Base-by-base conservation (phyloP, 2,113 vertebrate genomes). In the Cygnus buccinator region DNA sequence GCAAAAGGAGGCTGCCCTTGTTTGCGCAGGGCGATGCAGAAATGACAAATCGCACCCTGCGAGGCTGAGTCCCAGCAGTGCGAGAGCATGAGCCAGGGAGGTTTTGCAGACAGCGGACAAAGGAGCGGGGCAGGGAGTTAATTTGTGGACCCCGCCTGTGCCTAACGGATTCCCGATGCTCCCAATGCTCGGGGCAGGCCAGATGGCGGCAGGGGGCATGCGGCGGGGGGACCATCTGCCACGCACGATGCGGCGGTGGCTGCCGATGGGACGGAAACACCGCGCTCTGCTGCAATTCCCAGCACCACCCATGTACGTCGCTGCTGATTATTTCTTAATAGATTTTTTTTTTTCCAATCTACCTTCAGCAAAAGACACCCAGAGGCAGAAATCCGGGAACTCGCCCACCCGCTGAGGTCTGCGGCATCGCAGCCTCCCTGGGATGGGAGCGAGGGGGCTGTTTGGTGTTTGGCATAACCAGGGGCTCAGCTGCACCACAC, bases 21-120 rank as follows among this genome's bases (percentile, higher is more conserved):
- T 18, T 54, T 13, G n/a, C n/a, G 13, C 0, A 0, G 22, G 9
- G 11, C 9, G 37, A 29, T 13, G 39, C 52, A 18, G 41, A 73
- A 77, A 35, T 1, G 0, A 10, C 62, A 48, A 21, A 1, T 62
- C 0, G 0, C 0, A 0, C 50, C 20, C 58, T 28, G 19, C 31
- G 46, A 35, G 33, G 43, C 43, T 0, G 0, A 23, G 19, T 63
- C 0, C 19, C 21, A 48, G 58, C 5, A 23, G 16, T 6, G 8
- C 16, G 23, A 15, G 54, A 66, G 50, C 1, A 9, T n/a, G 23
- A 50, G 59, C 25, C 62, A 57, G 75, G 48, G 3, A 54, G 54
- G 43, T 76, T 90, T 26, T 73, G 43, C 63, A 33, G 76, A 20
- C 54, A 62, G 63, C 70, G 59, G 89, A 62, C 46, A 58, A 46